Base-by-base conservation (phyloP, 2,113 vertebrate genomes). In the Engystomops pustulosus region DNA sequence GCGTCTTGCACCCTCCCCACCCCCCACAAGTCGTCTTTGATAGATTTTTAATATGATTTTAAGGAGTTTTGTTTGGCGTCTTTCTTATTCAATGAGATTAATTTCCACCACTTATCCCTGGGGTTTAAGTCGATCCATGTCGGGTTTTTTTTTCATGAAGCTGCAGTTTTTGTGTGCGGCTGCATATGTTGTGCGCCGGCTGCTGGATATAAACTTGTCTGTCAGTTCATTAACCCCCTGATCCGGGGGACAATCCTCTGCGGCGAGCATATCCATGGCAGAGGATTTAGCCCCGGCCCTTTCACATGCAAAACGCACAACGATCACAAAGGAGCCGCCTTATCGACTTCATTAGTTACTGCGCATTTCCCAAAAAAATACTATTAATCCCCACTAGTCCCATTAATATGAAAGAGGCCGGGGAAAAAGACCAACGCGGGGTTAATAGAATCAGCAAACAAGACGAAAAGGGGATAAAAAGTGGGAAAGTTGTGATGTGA, bases 171-270 rank as follows among this genome's bases (percentile, higher is more conserved):
- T 78, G 51, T 77, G 74, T 41, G 75, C 45, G 44, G 25, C 53
- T 15, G 88, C 87, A 87, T 87, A 86, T 86, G 89, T 90, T 96
- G 94, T 96, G 95, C 96, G 94, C 95, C 92, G 93, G 94, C 93
- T 94, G 94, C 94, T 95, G 89, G 95, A 23, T 95, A 94, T 92
- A 95, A 93, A 95, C 95, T 97, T 93, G 93, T 95, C 95, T 96
- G 96, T 94, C 96, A 98, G 97, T 98, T 98, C 97, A 98, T 99
- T 98, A 99, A 98, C 96, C 96, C 96, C 96, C 94, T 89, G 96
- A 95, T 94, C 93, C 91, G 93, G 94, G 30, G 94, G 95, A 95
- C 93, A 92, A 95, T 92, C 91, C 93, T 88, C 47, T 86, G 68
- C 4, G 88, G 88, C 87, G 77, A 60, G 53, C 80, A 49, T 88